Percentiles rank a stretch among this genome's conserved stretches.
Evolutionary conservation across 2,113 vertebrate species (phyloP).

Genomic region (Nothocercus julius): DNA sequence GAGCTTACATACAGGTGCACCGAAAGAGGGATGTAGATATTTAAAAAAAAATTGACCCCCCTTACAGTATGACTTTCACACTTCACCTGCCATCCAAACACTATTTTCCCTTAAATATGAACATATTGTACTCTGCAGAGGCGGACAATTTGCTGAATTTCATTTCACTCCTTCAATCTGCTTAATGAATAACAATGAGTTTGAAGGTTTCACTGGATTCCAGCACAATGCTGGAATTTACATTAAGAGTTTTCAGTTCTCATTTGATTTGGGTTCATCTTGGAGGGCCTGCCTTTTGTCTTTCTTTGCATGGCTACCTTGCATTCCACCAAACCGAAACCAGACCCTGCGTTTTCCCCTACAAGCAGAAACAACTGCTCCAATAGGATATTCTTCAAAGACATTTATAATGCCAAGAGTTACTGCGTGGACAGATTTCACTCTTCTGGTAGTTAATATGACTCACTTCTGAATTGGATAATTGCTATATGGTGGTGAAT

Average conservation of each 20-base stretch:
- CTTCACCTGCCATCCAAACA: conserved; percentile 29
- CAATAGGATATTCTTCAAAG: neutral
- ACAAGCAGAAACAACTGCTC: neutral
- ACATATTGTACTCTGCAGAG: conserved; percentile 62
- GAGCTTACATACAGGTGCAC: neutral
- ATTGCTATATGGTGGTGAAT: conserved; percentile 40
- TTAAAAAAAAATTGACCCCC: neutral
- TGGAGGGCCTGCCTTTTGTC: neutral
- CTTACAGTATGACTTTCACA: neutral
- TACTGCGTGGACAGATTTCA: conserved; percentile 19
- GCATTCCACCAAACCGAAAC: neutral
- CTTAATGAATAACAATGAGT: conserved; percentile 66
- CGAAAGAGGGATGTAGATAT: neutral
- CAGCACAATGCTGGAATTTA: neutral
- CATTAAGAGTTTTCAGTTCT: conserved; percentile 9
- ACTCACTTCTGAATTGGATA: conserved; percentile 56
- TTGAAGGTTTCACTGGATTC: conserved; percentile 40
- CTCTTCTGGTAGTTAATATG: conserved; percentile 38
- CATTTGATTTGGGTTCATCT: neutral
- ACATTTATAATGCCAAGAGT: neutral
- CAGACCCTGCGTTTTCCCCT: neutral
- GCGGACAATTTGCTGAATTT: conserved; percentile 59
- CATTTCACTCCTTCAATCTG: conserved; percentile 61
- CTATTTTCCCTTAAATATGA: conserved; percentile 5
- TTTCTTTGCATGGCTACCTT: neutral